phyloP scores from a whole-genome alignment of 2,113 vertebrate species.

The Clinocottus analis region DNA sequence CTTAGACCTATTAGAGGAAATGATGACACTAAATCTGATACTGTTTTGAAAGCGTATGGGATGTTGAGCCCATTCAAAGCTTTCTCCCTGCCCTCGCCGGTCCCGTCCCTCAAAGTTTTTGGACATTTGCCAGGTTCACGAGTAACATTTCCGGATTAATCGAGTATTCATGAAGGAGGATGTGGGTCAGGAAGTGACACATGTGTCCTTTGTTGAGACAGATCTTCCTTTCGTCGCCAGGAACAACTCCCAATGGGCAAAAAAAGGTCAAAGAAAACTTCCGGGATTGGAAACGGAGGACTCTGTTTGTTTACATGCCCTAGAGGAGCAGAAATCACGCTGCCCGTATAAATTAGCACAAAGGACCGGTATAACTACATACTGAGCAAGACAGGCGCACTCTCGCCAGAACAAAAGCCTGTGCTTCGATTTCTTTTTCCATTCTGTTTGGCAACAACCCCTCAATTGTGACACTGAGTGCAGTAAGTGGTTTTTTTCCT shows the following conservation, averaged over 20 bases:
- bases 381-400: background rate
- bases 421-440: background rate
- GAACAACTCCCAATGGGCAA: slow-evolving; percentile 36
- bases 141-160: slow-evolving; percentile 49
- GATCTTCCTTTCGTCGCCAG: slow-evolving; percentile 64
- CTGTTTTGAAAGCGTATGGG: slow-evolving; percentile 6
- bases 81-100: background rate
- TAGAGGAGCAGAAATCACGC: slow-evolving; percentile 46
- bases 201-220: slow-evolving; percentile 63
- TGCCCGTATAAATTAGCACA: background rate
- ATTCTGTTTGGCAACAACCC: slow-evolving; percentile 9
- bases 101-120: slow-evolving; percentile 8
- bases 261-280: slow-evolving; percentile 46
- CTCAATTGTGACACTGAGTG: background rate
- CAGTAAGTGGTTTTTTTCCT: too few relatives aligned
- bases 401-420: background rate
- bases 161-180: slow-evolving; percentile 48
- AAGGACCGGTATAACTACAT: slow-evolving; percentile 31
- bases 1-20: slow-evolving; percentile 24
- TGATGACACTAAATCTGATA: slow-evolving; percentile 6
- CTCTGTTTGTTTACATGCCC: slow-evolving; percentile 60
- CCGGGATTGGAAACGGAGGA: slow-evolving; percentile 30
- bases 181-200: slow-evolving; percentile 69
- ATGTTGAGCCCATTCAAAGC: slow-evolving; percentile 33
- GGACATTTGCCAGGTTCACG: slow-evolving; percentile 30